These are phyloP conservation scores for Balaeniceps rex DNA, from an alignment of 2,113 vertebrate species.

Conservation along the genomic window DNA sequence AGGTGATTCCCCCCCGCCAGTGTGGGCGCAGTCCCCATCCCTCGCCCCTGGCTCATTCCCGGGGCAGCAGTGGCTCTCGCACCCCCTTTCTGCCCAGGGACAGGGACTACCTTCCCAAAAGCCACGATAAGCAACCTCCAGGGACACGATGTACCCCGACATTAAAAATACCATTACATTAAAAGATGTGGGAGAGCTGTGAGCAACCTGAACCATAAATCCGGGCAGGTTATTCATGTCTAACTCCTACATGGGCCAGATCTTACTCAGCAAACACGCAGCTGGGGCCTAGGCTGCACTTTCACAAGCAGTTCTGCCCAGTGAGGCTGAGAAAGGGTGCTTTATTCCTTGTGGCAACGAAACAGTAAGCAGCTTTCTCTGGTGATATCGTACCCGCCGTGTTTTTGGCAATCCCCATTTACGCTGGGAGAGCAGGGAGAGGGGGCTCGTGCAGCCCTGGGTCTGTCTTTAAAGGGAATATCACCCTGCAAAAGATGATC, in stretches of 20 bases:
- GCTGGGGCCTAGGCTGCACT: slow-evolving; percentile 42
- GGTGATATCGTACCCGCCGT: not conserved
- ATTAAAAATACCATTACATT: slow-evolving; percentile 33
- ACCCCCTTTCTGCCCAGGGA: not conserved
- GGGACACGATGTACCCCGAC: not conserved
- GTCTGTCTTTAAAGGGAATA: not conserved
- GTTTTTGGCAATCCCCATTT: not conserved
- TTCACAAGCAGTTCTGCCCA: slow-evolving; percentile 56
- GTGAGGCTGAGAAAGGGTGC: not conserved
- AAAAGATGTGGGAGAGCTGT: slow-evolving; percentile 15
- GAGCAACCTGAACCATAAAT: slow-evolving; percentile 6
- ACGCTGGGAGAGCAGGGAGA: not conserved
- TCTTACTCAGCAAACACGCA: slow-evolving; percentile 74
- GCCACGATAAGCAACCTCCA: not conserved
- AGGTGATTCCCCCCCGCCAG: rapidly evolving
- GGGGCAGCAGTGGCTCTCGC: not conserved
- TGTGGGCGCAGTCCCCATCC: rapidly evolving
- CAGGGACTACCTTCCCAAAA: slow-evolving; percentile 27
- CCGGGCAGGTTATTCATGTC: slow-evolving; percentile 67
- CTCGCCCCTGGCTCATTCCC: rapidly evolving
- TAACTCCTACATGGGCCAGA: slow-evolving; percentile 73
- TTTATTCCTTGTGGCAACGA: not conserved
- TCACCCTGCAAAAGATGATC: not conserved
- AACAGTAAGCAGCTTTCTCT: not conserved
- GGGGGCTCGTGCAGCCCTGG: not conserved